Percentiles rank a stretch among this genome's conserved stretches.
These are phyloP conservation scores for Myxocyprinus asiaticus DNA, from an alignment of 2,113 vertebrate species.

Conservation along the genomic window DNA sequence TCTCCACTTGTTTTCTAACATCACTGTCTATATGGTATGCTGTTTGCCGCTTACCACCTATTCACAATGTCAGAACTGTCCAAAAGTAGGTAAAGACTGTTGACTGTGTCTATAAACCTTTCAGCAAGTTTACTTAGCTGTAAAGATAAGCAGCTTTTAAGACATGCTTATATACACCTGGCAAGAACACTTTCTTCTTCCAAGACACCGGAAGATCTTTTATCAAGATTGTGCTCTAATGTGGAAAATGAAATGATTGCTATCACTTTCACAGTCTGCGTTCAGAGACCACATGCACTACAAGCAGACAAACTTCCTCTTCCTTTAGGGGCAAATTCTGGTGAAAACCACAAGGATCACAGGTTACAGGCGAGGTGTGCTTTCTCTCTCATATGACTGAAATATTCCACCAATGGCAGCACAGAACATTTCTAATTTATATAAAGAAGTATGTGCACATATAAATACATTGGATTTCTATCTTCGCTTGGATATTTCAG, in stretches of 20 bases:
- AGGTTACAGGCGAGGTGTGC: constrained; percentile 10
- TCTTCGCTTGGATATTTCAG: neutral
- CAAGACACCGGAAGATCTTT: constrained; percentile 13
- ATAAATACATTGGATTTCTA: neutral
- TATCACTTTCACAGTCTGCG: constrained; percentile 28
- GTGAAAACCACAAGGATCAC: constrained; percentile 20
- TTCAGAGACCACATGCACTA: constrained; percentile 7
- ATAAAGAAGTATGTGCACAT: too few species aligned
- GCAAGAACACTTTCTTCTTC: neutral
- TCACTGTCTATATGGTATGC: too few species aligned
- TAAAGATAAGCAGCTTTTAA: neutral
- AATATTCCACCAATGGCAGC: neutral
- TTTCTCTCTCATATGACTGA: constrained; percentile 1
- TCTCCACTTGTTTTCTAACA: too few species aligned
- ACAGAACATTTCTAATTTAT: neutral
- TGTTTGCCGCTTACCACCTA: too few species aligned
- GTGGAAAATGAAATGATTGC: constrained; percentile 14
- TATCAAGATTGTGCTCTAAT: neutral
- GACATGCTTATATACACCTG: constrained; percentile 2
- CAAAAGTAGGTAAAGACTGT: too few species aligned
- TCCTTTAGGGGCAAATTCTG: constrained; percentile 9
- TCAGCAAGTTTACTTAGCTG: neutral
- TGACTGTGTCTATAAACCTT: neutral
- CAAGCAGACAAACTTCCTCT: constrained; percentile 34
- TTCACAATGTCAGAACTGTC: too few species aligned